phyloP scores from a whole-genome alignment of 1,140 invertebrate genomes.

The Euwallacea fornicatus region DNA sequence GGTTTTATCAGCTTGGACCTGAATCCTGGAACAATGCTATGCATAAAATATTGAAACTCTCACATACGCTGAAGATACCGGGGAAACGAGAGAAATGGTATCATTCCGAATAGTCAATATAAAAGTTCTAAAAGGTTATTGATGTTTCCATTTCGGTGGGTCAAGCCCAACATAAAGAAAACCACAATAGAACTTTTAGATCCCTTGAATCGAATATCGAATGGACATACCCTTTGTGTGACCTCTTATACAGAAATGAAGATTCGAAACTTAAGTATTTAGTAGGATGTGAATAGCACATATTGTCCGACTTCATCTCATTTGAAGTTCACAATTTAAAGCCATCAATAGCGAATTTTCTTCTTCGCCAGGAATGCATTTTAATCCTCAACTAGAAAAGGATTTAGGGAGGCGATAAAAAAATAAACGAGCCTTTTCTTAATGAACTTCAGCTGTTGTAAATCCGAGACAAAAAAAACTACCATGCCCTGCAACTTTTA shows the following conservation, averaged over 20 bases:
- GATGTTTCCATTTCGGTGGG: constrained; percentile 2
- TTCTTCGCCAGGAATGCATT: too few relatives aligned
- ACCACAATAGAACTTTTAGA: constrained; percentile 2
- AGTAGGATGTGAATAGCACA: too few relatives aligned
- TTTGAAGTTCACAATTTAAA: too few relatives aligned
- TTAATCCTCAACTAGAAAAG: too few relatives aligned
- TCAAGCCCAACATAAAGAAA: background rate
- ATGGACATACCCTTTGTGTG: background rate
- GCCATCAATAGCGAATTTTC: too few relatives aligned
- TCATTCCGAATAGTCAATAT: background rate
- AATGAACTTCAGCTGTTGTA: constrained; percentile 19
- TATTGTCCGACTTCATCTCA: too few relatives aligned
- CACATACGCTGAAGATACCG: background rate
- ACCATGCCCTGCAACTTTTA: constrained; percentile 15
- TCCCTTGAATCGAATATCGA: background rate
- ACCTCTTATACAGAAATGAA: too few relatives aligned
- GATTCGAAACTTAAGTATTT: too few relatives aligned
- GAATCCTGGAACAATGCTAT: background rate
- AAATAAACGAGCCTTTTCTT: constrained; percentile 17
- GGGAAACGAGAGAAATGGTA: background rate
- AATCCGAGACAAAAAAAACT: constrained; percentile 7
- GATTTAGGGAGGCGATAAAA: background rate
- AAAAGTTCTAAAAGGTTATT: constrained; percentile 5
- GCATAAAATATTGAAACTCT: constrained; percentile 20
- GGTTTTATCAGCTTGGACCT: constrained; percentile 10